Evolutionary conservation across 2,797 vertebrate species (phyloP), one percentile per base, ranked within the genome.

Genomic region (Heterohyrax brucei): DNA sequence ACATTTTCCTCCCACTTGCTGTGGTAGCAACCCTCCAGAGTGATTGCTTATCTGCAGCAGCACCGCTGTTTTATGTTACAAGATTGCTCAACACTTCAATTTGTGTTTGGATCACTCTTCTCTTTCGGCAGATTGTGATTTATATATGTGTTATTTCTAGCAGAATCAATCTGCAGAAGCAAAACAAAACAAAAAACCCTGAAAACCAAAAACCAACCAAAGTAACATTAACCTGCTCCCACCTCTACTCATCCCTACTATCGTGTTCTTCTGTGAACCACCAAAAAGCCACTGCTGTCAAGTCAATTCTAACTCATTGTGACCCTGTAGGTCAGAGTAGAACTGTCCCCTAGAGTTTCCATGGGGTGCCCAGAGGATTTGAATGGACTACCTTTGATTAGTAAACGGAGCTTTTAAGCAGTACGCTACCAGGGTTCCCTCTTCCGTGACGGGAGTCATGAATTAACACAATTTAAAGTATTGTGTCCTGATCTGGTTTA

Each of bases 41-140:
- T 75, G 93, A 98, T 88, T 95, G 90, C 95, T 97, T 94, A 95
- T 95, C 93, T 95, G 82, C 33, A 89, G 91, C 86, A 96, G 93
- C 39, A 39, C n/a, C 82, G 92, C 78, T 33, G 50, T 89, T 92
- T 86, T 90, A 89, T 92, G 26, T 76, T 86, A 89, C 64, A 21
- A 14, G 87, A 79, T 96, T 97, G 97, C 93, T 94, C 84, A 97
- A 72, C n/a, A 78, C 68, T 87, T 95, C 90, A 46, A 77, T 96
- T 96, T 92, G 77, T 93, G 91, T 96, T 95, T 88, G 70, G 64
- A 96, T 98, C 30, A 10, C 53, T 79, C 28, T n/a, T 73, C 75
- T 44, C 81, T 91, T 75, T 97, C 72, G 50, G 73, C 61, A 96
- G 89, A 95, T 64, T 62, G 19, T 50, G 30, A 79, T 92, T 96